These are phyloP conservation scores for Mylabris phalerata DNA, from an alignment of 1,140 invertebrate species.

Conservation along the genomic window DNA sequence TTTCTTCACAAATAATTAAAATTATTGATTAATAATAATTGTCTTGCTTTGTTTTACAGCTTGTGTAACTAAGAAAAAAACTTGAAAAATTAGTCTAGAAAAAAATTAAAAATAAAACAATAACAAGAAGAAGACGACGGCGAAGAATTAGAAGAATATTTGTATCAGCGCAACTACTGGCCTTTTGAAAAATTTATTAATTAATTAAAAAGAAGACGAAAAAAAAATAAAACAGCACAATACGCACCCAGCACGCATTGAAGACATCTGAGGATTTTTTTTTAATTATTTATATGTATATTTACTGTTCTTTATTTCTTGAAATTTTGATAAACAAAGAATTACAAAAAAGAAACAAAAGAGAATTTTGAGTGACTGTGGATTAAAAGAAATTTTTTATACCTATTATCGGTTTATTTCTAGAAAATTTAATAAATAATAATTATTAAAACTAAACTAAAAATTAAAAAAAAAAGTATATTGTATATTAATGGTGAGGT, in stretches of 20 bases:
- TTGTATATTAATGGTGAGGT: constrained; percentile 12
- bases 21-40: too few relatives aligned
- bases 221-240: constrained; percentile 47
- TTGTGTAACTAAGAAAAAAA: constrained; percentile 65
- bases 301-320: constrained; percentile 4
- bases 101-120: constrained; percentile 49
- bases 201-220: constrained; percentile 45
- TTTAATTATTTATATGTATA: constrained; percentile 38
- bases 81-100: constrained; percentile 53
- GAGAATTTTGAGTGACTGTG: constrained; percentile 41
- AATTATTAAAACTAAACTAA: too few relatives aligned
- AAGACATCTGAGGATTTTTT: constrained; percentile 83
- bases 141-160: too few relatives aligned
- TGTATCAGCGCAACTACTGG: constrained; percentile 42
- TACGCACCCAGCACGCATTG: constrained; percentile 79
- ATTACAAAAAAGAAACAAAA: constrained; percentile 1
- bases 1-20: too few relatives aligned
- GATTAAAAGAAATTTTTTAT: constrained; percentile 30
- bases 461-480: too few relatives aligned
- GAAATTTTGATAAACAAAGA: too few relatives aligned
- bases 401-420: constrained; percentile 25
- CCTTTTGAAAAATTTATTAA: constrained; percentile 26
- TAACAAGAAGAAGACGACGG: constrained; percentile 16
- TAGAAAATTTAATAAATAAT: constrained; percentile 11
- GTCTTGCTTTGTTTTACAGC: constrained; percentile 48